Evolutionary conservation across 2,888 invertebrate genomes (phyloP).

Genomic region (Eupithecia tripunctaria): DNA sequence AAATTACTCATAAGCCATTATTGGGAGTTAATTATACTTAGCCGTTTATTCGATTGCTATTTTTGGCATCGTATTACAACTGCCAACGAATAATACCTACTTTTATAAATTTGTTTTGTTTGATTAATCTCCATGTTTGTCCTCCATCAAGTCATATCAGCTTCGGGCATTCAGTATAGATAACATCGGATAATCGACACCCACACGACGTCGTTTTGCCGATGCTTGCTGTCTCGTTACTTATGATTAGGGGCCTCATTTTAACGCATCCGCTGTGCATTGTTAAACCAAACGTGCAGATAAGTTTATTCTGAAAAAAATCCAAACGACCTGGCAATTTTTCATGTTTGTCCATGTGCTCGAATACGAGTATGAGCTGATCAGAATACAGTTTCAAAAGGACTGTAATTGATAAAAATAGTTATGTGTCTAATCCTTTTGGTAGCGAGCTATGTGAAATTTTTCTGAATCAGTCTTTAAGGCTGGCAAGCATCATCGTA

Average conservation of each 20-base stretch:
- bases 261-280: slow-evolving; percentile 33
- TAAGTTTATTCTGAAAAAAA: slow-evolving; percentile 1
- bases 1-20: slow-evolving; percentile 51
- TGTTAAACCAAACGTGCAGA: slow-evolving; percentile 27
- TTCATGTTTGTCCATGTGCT: no score
- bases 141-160: slow-evolving; percentile 45
- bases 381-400: no score
- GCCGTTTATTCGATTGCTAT: slow-evolving; percentile 18
- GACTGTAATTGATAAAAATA: slow-evolving; percentile 20
- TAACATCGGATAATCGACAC: slow-evolving; percentile 70
- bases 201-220: slow-evolving; percentile 66
- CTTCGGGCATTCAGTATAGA: slow-evolving; percentile 59
- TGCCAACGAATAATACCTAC: background rate
- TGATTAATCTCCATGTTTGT: slow-evolving; percentile 27
- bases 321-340: no score
- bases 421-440: slow-evolving; percentile 13
- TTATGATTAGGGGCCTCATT: slow-evolving; percentile 62
- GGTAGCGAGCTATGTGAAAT: slow-evolving; percentile 11
- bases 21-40: slow-evolving; percentile 23
- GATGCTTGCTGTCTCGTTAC: slow-evolving; percentile 67
- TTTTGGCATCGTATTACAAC: slow-evolving; percentile 7
- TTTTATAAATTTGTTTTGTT: background rate
- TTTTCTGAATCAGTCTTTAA: background rate
- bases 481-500: background rate
- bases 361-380: no score